A percentile compares a stretch with the other conserved stretches of the same genome.
Conservation (phyloP, 2,113 vertebrate species). For the Blennius ocellaris region DNA sequence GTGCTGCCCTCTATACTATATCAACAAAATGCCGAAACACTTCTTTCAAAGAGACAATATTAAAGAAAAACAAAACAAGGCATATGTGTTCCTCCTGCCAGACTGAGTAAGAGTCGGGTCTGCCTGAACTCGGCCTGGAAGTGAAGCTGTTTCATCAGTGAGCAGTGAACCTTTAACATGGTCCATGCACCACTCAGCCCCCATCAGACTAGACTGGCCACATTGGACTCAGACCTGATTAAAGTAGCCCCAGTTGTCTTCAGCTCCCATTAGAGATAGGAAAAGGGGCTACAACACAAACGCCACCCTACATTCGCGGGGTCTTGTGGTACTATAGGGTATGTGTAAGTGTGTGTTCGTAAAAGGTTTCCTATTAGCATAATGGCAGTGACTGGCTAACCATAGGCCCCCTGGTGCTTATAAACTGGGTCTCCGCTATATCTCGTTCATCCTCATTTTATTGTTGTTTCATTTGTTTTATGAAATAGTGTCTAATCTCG, state of each 20-base stretch:
- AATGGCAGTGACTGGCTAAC: slow-evolving; percentile 75
- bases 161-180: slow-evolving; percentile 79
- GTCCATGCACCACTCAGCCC: slow-evolving; percentile 76
- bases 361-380: slow-evolving; percentile 68
- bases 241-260: slow-evolving; percentile 74
- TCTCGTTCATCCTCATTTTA: slow-evolving; percentile 35
- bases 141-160: slow-evolving; percentile 79
- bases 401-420: slow-evolving; percentile 63
- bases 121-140: slow-evolving; percentile 73
- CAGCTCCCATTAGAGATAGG: slow-evolving; percentile 73
- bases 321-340: slow-evolving; percentile 65
- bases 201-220: slow-evolving; percentile 75
- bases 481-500: slow-evolving; percentile 41
- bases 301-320: slow-evolving; percentile 68
- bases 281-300: slow-evolving; percentile 61
- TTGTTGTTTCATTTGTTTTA: slow-evolving; percentile 44
- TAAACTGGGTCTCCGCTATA: slow-evolving; percentile 56
- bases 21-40: slow-evolving; percentile 63
- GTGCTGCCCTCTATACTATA: slow-evolving; percentile 55
- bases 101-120: slow-evolving; percentile 67
- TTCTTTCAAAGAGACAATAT: slow-evolving; percentile 62
- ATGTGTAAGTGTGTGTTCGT: slow-evolving; percentile 58
- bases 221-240: slow-evolving; percentile 79
- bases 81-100: slow-evolving; percentile 77
- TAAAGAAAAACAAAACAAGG: slow-evolving; percentile 72